phyloP scores from a whole-genome alignment of 2,888 invertebrate species.

The Scaptomyza parva region DNA sequence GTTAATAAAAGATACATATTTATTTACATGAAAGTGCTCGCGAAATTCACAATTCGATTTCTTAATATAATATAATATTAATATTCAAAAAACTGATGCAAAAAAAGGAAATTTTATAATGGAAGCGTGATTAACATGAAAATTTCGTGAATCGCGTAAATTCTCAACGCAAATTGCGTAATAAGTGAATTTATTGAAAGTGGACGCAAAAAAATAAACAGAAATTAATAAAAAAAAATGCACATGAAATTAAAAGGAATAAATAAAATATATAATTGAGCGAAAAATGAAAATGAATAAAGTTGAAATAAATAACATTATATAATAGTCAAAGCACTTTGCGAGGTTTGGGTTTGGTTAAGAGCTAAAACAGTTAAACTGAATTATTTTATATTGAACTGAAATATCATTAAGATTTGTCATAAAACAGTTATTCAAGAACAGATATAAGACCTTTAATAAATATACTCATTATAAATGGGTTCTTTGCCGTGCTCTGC shows the following conservation, averaged over 20 bases:
- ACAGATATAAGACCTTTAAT: not conserved
- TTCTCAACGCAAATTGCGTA: constrained; percentile 59
- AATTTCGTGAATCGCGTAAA: constrained; percentile 72
- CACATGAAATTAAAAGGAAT: constrained; percentile 12
- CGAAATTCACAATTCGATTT: constrained; percentile 39
- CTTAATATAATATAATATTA: constrained; percentile 43
- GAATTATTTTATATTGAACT: not conserved
- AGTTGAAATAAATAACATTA: constrained; percentile 19
- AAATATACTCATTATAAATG: not conserved
- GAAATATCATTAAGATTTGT: not conserved
- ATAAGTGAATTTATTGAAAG: constrained; percentile 53
- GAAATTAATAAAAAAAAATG: constrained; percentile 6
- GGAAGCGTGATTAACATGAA: constrained; percentile 53
- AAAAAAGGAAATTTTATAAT: constrained; percentile 61
- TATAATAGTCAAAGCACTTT: constrained; percentile 26
- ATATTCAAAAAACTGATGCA: constrained; percentile 35
- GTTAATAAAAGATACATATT: constrained; percentile 14
- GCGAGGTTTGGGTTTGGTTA: constrained; percentile 12
- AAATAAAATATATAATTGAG: constrained; percentile 31
- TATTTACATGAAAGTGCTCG: constrained; percentile 13
- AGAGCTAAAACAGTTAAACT: constrained; percentile 12
- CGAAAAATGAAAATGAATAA: constrained; percentile 27
- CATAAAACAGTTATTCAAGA: not conserved
- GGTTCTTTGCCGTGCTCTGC: not conserved
- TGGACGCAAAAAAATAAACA: constrained; percentile 10